Conservation (phyloP, 2,113 vertebrate genomes). For the Azemiops feae region DNA sequence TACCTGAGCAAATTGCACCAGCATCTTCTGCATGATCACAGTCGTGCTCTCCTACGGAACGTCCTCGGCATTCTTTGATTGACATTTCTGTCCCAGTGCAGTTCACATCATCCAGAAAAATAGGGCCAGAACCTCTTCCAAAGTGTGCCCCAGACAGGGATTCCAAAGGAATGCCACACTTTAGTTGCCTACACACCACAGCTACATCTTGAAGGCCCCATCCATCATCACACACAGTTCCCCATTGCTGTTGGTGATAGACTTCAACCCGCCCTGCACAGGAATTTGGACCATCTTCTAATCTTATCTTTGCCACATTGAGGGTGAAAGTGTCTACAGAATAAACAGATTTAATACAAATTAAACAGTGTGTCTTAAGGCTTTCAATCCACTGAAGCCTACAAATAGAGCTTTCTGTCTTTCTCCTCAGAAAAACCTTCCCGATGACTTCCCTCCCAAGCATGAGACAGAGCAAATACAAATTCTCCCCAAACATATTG, state of each 20-base stretch:
- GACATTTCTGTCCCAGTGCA: conserved; percentile 40
- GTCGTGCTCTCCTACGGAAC: conserved; percentile 25
- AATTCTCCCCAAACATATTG: background rate
- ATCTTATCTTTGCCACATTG: conserved; percentile 23
- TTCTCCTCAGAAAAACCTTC: background rate
- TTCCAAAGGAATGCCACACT: conserved; percentile 20
- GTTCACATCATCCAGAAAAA: conserved; percentile 19
- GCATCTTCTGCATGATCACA: conserved; percentile 44
- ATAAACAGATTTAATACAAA: background rate
- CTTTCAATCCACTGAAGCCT: background rate
- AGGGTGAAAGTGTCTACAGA: background rate
- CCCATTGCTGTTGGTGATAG: conserved; percentile 38
- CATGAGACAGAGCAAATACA: background rate
- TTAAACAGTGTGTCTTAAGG: background rate
- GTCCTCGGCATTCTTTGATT: conserved; percentile 28
- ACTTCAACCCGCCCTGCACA: conserved; percentile 57
- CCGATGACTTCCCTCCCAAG: background rate
- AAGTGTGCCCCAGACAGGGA: background rate
- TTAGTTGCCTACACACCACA: conserved; percentile 52
- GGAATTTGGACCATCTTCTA: background rate
- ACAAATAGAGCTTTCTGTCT: background rate
- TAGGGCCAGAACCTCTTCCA: conserved; percentile 22
- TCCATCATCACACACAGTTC: conserved; percentile 36
- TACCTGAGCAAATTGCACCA: conserved; percentile 44
- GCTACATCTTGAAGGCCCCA: conserved; percentile 35